These are phyloP conservation scores for Unio pictorum DNA, from an alignment of 2,888 invertebrate genomes.

Conservation along the genomic window DNA sequence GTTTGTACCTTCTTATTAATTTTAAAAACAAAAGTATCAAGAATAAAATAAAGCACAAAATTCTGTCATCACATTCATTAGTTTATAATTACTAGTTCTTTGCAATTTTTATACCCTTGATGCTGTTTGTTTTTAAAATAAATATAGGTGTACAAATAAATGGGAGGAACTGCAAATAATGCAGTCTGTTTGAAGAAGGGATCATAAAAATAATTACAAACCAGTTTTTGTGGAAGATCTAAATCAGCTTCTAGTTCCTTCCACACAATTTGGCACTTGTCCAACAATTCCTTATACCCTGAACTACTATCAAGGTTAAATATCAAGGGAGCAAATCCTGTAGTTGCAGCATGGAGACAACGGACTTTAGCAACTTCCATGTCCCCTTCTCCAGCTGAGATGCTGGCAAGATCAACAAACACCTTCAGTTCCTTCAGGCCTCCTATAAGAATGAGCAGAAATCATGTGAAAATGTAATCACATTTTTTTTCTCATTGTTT, in stretches of 20 bases:
- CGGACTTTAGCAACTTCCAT: constrained; percentile 52
- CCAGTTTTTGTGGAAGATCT: constrained; percentile 53
- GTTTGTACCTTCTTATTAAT: no score
- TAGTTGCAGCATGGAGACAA: constrained; percentile 56
- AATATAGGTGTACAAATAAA: no score
- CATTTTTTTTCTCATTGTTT: no score
- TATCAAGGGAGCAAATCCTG: constrained; percentile 61
- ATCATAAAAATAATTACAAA: constrained; percentile 16
- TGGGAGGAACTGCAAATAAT: no score
- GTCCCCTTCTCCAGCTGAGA: constrained; percentile 59
- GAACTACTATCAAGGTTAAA: constrained; percentile 46
- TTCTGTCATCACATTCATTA: no score
- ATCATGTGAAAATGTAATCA: no score
- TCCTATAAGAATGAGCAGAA: constrained; percentile 9
- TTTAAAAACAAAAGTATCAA: no score
- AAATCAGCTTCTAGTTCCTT: constrained; percentile 41
- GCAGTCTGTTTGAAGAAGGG: no score
- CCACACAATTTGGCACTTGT: constrained; percentile 52
- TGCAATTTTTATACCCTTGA: no score
- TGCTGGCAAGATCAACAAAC: constrained; percentile 60
- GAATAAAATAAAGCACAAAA: no score
- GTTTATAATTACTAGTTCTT: no score
- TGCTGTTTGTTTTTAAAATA: no score
- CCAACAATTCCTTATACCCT: constrained; percentile 39
- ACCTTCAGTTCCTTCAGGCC: constrained; percentile 44